Evolutionary conservation across 2,797 vertebrate species (phyloP), one percentile per base, ranked within the genome.

Genomic region (Glyptemys insculpta): DNA sequence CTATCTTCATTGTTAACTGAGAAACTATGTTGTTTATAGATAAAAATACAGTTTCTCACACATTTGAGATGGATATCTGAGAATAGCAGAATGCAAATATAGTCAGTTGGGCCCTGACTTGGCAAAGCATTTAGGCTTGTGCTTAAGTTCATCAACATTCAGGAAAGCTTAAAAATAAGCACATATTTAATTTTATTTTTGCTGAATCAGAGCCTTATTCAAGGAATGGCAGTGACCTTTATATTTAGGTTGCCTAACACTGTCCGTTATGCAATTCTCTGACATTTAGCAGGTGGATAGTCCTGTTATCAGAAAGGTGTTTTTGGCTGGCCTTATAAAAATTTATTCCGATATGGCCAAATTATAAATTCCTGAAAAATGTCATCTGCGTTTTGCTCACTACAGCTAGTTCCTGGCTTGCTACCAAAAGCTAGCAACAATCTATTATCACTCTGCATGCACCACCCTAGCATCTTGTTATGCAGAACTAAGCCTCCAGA

Each of bases 81-180:
- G 21, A 72, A 59, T 10, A 79, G 44, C 16, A 74, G 7, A 85
- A 44, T 41, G 41, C 37, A 85, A 85, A 83, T 2, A 16, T 6
- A 79, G 29, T 53, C 65, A 68, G 65, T 37, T 37, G 25, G 12
- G 41, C 86, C 27, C 86, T 0, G 0, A 0, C 76, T 87, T 9
- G 74, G 80, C 65, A 12, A 27, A 41, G 5, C 27, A 11, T 12
- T 41, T 79, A 53, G 37, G 53, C 47, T 57, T 86, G 85, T 85
- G 49, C 19, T 49, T 31, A 15, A 31, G 37, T 1, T 1, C 81
- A 85, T 68, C 18, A 2, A 54, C 44, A 78, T 6, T 83, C 80
- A 37, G 41, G 5, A 54, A 62, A 87, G 34, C 2, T 72, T 82
- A 78, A 37, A 68, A 21, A 37, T 37, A 68, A 68, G 19, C n/a